Percentiles rank a stretch among this genome's conserved stretches.
Conservation (phyloP, 37 sponge, comb jelly and placozoan species). For the Mnemiopsis leidyi region DNA sequence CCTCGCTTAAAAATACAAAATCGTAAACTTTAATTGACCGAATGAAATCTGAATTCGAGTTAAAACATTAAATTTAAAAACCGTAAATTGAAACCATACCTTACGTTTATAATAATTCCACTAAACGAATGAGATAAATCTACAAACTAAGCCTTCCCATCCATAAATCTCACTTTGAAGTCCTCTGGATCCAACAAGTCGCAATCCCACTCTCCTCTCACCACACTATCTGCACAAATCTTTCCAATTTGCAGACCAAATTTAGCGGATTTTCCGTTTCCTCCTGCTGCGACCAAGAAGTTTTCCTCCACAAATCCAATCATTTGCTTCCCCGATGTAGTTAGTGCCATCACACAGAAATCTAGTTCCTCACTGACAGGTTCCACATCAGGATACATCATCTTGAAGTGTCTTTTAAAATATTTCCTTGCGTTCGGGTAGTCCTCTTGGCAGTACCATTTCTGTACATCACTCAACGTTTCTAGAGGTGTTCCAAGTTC, state of each 20-base stretch:
- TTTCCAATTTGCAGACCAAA: slow-evolving; percentile 38
- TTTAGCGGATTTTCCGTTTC: slow-evolving; percentile 43
- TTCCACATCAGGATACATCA: neutral
- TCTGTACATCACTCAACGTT: neutral
- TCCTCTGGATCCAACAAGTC: neutral
- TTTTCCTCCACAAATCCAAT: neutral
- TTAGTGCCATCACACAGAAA: slow-evolving; percentile 40
- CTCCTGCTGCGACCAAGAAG: neutral
- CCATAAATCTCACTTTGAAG: neutral
- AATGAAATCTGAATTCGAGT: no score
- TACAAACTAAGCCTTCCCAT: no score
- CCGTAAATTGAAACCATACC: no score
- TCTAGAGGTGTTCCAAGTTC: neutral
- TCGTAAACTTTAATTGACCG: no score
- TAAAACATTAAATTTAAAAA: no score
- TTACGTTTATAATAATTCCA: no score
- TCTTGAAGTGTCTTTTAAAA: neutral
- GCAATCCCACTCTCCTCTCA: slow-evolving; percentile 5
- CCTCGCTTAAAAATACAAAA: no score
- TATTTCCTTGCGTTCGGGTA: neutral
- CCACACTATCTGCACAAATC: slow-evolving; percentile 15
- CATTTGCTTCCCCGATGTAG: slow-evolving; percentile 2
- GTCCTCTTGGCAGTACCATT: slow-evolving; percentile 36
- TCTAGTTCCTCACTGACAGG: neutral
- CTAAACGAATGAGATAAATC: no score